A percentile compares a stretch with the other conserved stretches of the same genome.
phyloP scores from a whole-genome alignment of 1,140 invertebrate species.

The Drosophila gunungcola region DNA sequence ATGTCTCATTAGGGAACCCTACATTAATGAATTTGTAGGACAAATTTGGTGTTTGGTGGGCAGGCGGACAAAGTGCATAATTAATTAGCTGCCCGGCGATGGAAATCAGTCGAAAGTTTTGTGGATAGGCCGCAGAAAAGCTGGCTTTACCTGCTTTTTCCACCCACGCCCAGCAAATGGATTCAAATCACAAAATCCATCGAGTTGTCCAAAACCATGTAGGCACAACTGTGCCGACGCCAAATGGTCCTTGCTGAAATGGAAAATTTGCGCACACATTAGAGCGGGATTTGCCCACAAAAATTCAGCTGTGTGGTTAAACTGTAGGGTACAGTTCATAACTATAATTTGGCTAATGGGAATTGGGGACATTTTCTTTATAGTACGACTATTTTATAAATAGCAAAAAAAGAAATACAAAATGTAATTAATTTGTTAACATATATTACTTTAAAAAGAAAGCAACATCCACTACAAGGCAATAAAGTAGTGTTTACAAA shows the following conservation, averaged over 20 bases:
- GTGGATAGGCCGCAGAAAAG: slow-evolving; percentile 25
- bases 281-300: slow-evolving; percentile 16
- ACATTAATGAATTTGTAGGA: slow-evolving; percentile 72
- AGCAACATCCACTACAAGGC: too few species aligned
- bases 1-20: slow-evolving; percentile 55
- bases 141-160: slow-evolving; percentile 61
- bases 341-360: slow-evolving; percentile 1
- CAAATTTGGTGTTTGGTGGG: slow-evolving; percentile 26
- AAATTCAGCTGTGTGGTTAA: slow-evolving; percentile 4
- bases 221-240: slow-evolving; percentile 75
- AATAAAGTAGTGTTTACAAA: too few species aligned
- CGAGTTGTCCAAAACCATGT: slow-evolving; percentile 77
- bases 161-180: slow-evolving; percentile 5
- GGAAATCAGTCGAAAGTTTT: slow-evolving; percentile 46
- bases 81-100: slow-evolving; percentile 55
- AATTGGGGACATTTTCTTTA: too few species aligned
- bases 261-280: slow-evolving; percentile 46
- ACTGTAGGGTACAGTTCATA: neutral
- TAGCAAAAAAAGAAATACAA: too few species aligned
- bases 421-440: too few species aligned
- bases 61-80: slow-evolving; percentile 63
- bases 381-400: too few species aligned
- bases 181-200: slow-evolving; percentile 82
- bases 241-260: slow-evolving; percentile 69
- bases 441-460: too few species aligned